Evolutionary conservation across 2,888 invertebrate species (phyloP).

Genomic region (Rotaria socialis): DNA sequence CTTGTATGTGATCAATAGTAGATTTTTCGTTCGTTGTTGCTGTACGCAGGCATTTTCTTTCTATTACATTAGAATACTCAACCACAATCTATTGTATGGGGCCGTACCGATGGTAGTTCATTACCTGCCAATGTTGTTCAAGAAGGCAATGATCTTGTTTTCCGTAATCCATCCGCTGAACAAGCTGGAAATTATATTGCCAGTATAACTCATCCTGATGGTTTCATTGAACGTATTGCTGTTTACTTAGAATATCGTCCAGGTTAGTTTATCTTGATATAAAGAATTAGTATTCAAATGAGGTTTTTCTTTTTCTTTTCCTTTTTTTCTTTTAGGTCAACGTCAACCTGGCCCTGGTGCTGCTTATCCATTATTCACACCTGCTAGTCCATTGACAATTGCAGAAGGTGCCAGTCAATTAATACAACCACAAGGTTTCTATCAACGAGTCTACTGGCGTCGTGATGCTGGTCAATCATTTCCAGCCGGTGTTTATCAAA

Average conservation of each 20-base stretch:
- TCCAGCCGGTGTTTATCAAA: not conserved
- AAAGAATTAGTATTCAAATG: not conserved
- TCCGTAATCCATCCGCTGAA: not conserved
- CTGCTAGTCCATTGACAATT: constrained; percentile 13
- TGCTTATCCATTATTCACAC: not conserved
- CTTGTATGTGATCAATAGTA: not conserved
- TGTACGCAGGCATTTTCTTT: no score
- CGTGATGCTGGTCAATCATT: not conserved
- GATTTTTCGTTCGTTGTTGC: not conserved
- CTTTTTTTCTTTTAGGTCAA: not conserved
- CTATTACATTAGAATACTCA: not conserved
- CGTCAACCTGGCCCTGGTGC: not conserved
- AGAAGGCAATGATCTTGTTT: not conserved
- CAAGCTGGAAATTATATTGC: constrained; percentile 12
- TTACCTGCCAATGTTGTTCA: not conserved
- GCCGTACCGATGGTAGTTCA: constrained; percentile 27
- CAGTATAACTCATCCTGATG: not conserved
- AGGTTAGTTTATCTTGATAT: not conserved
- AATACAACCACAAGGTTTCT: not conserved
- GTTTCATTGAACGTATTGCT: not conserved
- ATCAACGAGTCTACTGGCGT: not conserved
- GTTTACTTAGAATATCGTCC: not conserved
- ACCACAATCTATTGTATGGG: constrained; percentile 24
- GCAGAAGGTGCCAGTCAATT: not conserved
- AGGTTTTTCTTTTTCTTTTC: not conserved